A percentile compares a stretch with the other conserved stretches of the same genome.
Conservation (phyloP, 2,888 invertebrate genomes). For the Eilema caniola region DNA sequence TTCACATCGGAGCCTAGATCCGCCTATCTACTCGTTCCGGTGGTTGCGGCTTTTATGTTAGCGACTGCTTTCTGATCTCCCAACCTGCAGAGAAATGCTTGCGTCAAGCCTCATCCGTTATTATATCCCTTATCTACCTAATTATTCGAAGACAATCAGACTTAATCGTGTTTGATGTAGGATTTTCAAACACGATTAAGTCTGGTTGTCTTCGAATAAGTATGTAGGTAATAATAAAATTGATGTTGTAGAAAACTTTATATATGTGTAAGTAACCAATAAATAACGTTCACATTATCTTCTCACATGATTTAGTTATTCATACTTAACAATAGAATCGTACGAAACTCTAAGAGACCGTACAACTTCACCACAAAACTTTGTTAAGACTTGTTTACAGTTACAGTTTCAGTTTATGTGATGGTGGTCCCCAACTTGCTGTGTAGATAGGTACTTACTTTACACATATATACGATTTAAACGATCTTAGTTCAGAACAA, state of each 20-base stretch:
- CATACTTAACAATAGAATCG: conserved; percentile 68
- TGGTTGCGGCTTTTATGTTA: no score
- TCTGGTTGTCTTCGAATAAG: no score
- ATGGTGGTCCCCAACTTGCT: conserved; percentile 70
- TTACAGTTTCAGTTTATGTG: conserved; percentile 78
- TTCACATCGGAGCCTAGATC: no score
- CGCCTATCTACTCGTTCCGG: no score
- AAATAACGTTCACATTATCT: conserved; percentile 56
- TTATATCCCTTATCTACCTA: no score
- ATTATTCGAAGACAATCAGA: no score
- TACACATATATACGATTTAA: conserved; percentile 67
- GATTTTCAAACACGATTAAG: no score
- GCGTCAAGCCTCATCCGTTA: no score
- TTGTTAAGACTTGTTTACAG: conserved; percentile 82
- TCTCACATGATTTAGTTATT: conserved; percentile 59
- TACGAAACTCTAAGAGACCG: conserved; percentile 71
- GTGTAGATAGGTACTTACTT: conserved; percentile 59
- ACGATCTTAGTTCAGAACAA: conserved; percentile 66
- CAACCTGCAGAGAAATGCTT: no score
- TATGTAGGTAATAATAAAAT: neutral
- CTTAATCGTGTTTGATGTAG: no score
- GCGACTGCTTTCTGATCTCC: no score
- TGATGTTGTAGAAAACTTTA: neutral
- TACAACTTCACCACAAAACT: conserved; percentile 79
- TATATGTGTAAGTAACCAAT: conserved; percentile 35